Conservation (phyloP, 2,797 vertebrate genomes). For the Parambassis ranga region DNA sequence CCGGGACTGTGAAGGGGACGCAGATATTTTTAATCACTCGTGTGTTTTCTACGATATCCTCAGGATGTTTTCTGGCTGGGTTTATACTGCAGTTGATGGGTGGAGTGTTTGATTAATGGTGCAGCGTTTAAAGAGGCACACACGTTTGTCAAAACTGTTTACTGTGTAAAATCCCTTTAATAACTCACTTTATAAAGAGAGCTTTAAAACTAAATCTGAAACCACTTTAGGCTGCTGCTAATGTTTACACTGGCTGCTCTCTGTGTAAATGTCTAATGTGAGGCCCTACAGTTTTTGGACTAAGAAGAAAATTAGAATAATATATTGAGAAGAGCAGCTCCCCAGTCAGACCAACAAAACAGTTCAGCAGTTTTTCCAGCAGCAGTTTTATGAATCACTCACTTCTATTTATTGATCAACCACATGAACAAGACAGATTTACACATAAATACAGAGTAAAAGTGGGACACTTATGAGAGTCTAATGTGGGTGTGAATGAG, state of each 20-base stretch:
- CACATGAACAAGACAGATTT: neutral
- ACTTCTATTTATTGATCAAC: slow-evolving; percentile 21
- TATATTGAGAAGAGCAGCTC: neutral
- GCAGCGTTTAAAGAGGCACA: slow-evolving; percentile 33
- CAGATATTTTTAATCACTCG: neutral
- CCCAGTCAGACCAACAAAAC: neutral
- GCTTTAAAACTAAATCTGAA: slow-evolving; percentile 53
- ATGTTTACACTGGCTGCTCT: slow-evolving; percentile 45
- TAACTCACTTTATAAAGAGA: slow-evolving; percentile 45
- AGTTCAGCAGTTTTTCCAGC: neutral
- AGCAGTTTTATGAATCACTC: slow-evolving; percentile 14
- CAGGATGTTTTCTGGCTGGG: neutral
- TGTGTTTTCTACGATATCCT: neutral
- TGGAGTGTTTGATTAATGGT: slow-evolving; percentile 14
- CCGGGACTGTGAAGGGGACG: slow-evolving; percentile 12
- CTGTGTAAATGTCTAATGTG: neutral
- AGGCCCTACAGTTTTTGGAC: neutral
- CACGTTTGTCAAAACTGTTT: slow-evolving; percentile 55
- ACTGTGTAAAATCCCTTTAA: slow-evolving; percentile 47
- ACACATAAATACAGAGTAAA: slow-evolving; percentile 3
- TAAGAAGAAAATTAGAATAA: neutral
- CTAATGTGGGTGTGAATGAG: too few relatives aligned
- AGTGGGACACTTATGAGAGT: neutral
- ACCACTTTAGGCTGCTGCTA: slow-evolving; percentile 49
- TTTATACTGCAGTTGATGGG: neutral